Evolutionary conservation across 2,888 invertebrate species (phyloP), one percentile per base, ranked within the genome.

Genomic region (Coenonympha arcania): DNA sequence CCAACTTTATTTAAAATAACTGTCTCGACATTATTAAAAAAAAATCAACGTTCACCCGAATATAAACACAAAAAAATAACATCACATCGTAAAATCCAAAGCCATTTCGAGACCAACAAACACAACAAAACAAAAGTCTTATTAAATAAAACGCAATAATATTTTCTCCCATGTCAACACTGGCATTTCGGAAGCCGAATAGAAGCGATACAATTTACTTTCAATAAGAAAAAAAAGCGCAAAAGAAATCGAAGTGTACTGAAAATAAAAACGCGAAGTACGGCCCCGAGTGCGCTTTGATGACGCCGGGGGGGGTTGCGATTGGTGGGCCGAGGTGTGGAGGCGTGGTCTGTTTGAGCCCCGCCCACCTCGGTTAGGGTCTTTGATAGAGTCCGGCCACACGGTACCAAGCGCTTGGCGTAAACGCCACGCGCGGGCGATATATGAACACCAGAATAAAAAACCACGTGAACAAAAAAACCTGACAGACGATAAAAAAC

Each of bases 361-460:
- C 77, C 83, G 71, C 87, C 87, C 75, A 66, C 70, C 68, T 61
- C 76, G 55, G 77, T 66, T 76, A 78, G 79, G 81, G 75, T 75
- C 74, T 72, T 59, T 59, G 64, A 61, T 69, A 66, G 64, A 63
- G 65, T 66, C 74, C 68, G 67, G 64, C 68, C 83, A 85, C 80
- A 84, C 79, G 76, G 78, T 76, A 76, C 70, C 79, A 72, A 79
- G 85, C 87, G 85, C 83, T 81, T 66, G 84, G 68, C 73, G 79
- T 69, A 70, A 66, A 83, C 84, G 84, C 85, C 83, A 76, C 81
- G 83, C 79, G 67, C 66, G 56, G 57, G 6, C 11, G 5, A 11
- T 5, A 16, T 13, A 6, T 9, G 18, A 11, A 41, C n/a, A 20
- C 33, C 16, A 66, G 71, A 54, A 53, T 52, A 53, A 60, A 61